Evolutionary conservation across 2,797 vertebrate species (phyloP).

Genomic region (Heteromormyrus szaboi): DNA sequence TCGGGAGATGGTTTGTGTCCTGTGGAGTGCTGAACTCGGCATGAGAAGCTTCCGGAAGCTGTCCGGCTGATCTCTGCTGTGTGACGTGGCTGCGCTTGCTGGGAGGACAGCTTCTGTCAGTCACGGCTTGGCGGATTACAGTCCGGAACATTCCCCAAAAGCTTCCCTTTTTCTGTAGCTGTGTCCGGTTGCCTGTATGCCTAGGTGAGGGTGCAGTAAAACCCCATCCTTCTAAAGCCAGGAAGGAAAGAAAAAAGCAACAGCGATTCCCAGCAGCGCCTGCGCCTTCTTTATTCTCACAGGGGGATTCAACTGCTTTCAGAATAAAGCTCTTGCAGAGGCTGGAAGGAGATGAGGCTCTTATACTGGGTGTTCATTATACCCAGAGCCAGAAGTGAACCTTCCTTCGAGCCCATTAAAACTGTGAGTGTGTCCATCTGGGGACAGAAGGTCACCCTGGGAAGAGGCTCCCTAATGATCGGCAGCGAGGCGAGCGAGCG

Average conservation of each 20-base stretch:
- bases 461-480: slow-evolving; percentile 38
- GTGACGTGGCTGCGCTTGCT: neutral
- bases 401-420: slow-evolving; percentile 35
- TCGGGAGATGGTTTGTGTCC: neutral
- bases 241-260: neutral
- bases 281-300: slow-evolving; percentile 55
- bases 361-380: slow-evolving; percentile 48
- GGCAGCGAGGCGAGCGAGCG: slow-evolving; percentile 26
- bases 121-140: neutral
- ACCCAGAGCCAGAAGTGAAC: slow-evolving; percentile 39
- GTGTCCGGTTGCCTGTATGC: neutral
- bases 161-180: too few relatives aligned
- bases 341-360: slow-evolving; percentile 42
- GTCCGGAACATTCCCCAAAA: neutral
- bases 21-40: neutral
- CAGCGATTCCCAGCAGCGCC: slow-evolving; percentile 30
- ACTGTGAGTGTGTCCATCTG: slow-evolving; percentile 37
- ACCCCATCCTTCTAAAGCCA: neutral
- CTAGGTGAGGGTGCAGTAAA: neutral
- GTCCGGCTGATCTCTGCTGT: neutral
- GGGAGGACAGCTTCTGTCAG: neutral
- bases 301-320: slow-evolving; percentile 48
- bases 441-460: slow-evolving; percentile 38
- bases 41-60: neutral
- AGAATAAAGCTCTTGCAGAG: slow-evolving; percentile 45